Conservation (phyloP, 2,113 vertebrate genomes). For the Burhinus oedicnemus region DNA sequence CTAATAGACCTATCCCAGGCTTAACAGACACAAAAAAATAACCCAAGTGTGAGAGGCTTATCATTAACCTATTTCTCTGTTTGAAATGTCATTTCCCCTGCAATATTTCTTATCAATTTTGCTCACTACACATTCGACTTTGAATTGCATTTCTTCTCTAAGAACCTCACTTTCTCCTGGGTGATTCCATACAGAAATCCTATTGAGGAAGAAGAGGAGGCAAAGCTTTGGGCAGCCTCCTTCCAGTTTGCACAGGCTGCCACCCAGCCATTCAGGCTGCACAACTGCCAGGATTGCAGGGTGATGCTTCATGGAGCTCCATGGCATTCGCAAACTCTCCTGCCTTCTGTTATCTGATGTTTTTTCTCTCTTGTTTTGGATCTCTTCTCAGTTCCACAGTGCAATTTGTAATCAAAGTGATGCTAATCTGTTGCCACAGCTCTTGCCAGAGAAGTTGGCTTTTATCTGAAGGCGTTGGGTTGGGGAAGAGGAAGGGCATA, state of each 20-base stretch:
- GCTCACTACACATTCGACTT: rapidly evolving
- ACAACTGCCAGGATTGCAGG: not conserved
- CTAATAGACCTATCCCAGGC: not conserved
- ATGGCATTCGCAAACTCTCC: not conserved
- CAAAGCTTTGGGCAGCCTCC: not conserved
- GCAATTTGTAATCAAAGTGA: not conserved
- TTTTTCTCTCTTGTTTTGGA: not conserved
- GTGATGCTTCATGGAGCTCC: not conserved
- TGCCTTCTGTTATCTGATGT: not conserved
- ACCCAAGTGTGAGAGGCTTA: not conserved
- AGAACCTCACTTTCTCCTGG: not conserved
- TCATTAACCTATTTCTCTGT: not conserved
- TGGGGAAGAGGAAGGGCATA: not conserved
- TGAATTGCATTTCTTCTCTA: not conserved
- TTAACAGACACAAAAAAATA: not conserved
- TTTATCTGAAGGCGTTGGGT: not conserved
- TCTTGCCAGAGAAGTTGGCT: not conserved
- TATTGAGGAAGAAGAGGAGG: not conserved
- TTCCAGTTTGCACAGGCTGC: not conserved
- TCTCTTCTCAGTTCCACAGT: not conserved
- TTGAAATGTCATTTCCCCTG: not conserved
- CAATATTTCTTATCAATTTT: constrained; percentile 12
- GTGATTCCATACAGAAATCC: not conserved
- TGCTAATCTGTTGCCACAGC: not conserved
- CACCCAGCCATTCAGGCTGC: not conserved